Evolutionary conservation across 2,888 invertebrate species (phyloP).

Genomic region (Temnothorax ravouxi): DNA sequence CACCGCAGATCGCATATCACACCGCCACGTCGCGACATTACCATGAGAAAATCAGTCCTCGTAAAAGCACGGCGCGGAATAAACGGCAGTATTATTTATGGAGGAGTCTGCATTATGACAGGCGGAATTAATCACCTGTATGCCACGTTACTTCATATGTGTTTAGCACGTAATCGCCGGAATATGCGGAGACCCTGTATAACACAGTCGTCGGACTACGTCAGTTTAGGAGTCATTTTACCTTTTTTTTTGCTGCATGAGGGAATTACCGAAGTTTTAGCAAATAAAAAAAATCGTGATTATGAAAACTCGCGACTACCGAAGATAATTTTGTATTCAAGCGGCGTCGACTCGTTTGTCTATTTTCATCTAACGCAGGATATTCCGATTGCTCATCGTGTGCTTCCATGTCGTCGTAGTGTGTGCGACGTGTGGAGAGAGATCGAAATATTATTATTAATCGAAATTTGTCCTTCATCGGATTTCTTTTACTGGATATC

Average conservation of each 20-base stretch:
- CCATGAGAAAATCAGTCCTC: constrained; percentile 26
- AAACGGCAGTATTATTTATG: constrained; percentile 44
- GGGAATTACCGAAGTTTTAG: background rate
- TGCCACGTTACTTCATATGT: background rate
- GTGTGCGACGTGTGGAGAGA: background rate
- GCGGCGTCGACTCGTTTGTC: background rate
- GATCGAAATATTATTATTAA: background rate
- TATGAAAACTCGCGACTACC: background rate
- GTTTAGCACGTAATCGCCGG: constrained; percentile 6
- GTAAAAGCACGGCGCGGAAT: constrained; percentile 17
- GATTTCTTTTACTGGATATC: too few relatives aligned
- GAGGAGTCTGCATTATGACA: constrained; percentile 23
- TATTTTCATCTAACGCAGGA: constrained; percentile 1
- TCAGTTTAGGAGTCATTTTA: background rate
- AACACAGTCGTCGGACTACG: background rate
- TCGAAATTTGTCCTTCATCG: background rate
- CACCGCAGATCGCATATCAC: too few relatives aligned
- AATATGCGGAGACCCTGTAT: background rate
- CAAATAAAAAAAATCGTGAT: background rate
- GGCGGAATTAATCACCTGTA: constrained; percentile 36
- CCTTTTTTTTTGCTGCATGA: background rate
- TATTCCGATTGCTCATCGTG: constrained; percentile 18
- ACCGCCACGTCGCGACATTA: too few relatives aligned
- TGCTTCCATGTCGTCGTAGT: background rate
- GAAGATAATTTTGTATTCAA: background rate